Percentiles rank a stretch among this genome's conserved stretches.
phyloP scores from a whole-genome alignment of 2,797 vertebrate genomes.

The Mus minutoides region DNA sequence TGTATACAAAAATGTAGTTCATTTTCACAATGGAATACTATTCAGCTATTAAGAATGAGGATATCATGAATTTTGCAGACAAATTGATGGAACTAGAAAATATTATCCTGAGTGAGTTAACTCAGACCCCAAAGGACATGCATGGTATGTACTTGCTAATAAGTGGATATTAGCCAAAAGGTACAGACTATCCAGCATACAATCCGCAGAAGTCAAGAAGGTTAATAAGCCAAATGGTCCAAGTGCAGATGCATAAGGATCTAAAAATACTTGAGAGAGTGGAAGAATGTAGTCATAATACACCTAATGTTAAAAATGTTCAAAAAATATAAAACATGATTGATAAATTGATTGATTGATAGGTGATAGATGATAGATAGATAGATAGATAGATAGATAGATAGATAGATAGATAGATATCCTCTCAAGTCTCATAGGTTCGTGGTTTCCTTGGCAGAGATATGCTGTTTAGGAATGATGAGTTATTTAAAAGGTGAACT shows the following conservation, averaged over 20 bases:
- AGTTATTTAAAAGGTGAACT: not conserved
- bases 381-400: not conserved
- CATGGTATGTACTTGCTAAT: not conserved
- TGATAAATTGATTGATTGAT: not conserved
- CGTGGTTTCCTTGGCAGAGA: not conserved
- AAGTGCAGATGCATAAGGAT: not conserved
- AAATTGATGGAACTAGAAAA: not conserved
- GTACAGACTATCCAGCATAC: not conserved
- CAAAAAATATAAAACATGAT: not conserved
- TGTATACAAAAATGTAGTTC: not conserved
- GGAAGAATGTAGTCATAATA: not conserved
- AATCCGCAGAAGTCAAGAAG: not conserved
- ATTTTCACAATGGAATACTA: not conserved
- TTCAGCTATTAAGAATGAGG: not conserved
- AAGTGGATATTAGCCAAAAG: not conserved
- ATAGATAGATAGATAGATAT: not conserved
- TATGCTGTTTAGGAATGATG: not conserved
- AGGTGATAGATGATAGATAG: not conserved
- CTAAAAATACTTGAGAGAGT: not conserved
- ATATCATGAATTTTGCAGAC: not conserved
- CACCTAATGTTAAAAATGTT: not conserved
- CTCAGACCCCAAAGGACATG: not conserved
- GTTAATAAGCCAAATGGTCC: not conserved
- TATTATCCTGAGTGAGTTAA: not conserved
- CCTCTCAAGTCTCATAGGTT: too few relatives aligned